phyloP scores from a whole-genome alignment of 2,888 invertebrate genomes.

The Allolobophora icterica region DNA sequence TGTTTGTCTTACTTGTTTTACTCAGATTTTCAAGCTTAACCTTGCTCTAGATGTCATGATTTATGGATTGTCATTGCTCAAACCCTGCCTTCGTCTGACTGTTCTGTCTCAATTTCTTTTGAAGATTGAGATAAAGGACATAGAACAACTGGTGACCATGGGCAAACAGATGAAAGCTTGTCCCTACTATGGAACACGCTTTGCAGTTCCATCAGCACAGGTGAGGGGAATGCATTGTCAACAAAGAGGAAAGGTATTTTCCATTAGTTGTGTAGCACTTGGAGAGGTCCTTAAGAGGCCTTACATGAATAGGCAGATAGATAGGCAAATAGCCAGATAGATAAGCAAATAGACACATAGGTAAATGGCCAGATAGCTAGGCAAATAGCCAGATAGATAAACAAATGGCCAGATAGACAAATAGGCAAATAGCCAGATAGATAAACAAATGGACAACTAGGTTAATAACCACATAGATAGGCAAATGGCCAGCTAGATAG shows the following conservation, averaged over 20 bases:
- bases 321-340: no score
- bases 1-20: neutral
- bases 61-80: neutral
- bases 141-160: slow-evolving; percentile 80
- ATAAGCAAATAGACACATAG: neutral
- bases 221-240: slow-evolving; percentile 53
- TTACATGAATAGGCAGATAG: no score
- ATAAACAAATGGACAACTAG: neutral
- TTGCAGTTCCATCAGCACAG: slow-evolving; percentile 83
- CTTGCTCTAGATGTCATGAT: neutral
- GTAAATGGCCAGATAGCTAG: neutral
- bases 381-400: neutral
- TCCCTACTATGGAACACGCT: slow-evolving; percentile 89
- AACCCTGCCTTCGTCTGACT: neutral
- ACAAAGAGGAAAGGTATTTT: neutral
- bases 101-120: slow-evolving; percentile 21
- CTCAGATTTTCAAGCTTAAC: neutral
- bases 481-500: neutral
- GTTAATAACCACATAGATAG: neutral
- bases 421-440: neutral
- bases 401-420: neutral
- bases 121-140: slow-evolving; percentile 73
- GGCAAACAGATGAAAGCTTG: slow-evolving; percentile 75
- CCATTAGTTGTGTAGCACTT: neutral
- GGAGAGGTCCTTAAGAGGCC: neutral